These are phyloP conservation scores for Nymphalis io DNA, from an alignment of 1,140 invertebrate genomes.

Conservation along the genomic window DNA sequence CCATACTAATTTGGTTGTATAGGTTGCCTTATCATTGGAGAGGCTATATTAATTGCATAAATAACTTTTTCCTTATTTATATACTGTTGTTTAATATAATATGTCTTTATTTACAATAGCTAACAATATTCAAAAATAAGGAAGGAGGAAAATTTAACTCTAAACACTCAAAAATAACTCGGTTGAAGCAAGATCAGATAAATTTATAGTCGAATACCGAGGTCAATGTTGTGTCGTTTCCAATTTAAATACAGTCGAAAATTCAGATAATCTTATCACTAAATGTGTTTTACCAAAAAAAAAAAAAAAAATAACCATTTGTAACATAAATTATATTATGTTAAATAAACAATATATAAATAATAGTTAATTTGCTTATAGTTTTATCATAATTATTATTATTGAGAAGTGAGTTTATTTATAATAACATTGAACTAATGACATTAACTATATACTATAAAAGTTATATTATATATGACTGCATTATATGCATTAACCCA, in stretches of 20 bases:
- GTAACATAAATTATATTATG: no score
- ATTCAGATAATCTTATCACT: no score
- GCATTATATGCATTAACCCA: slow-evolving; percentile 51
- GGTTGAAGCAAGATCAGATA: slow-evolving; percentile 1
- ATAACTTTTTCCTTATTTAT: slow-evolving; percentile 10
- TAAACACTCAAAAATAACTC: slow-evolving; percentile 5
- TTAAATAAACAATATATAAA: no score
- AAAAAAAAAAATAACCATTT: no score
- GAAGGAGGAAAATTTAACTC: not conserved
- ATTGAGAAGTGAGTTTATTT: not conserved
- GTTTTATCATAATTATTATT: not conserved
- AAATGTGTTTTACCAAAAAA: no score
- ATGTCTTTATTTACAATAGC: not conserved
- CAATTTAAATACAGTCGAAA: not conserved
- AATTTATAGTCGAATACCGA: not conserved
- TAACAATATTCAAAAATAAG: slow-evolving; percentile 7
- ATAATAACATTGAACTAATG: slow-evolving; percentile 4
- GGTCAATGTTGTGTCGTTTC: not conserved
- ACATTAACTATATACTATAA: not conserved
- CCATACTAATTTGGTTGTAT: not conserved
- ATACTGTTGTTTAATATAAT: not conserved
- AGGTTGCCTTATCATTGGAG: not conserved
- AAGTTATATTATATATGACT: not conserved
- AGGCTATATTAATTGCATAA: not conserved
- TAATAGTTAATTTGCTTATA: not conserved